Conservation (phyloP, 2,888 invertebrate genomes). For the Sphecodes monilicornis region DNA sequence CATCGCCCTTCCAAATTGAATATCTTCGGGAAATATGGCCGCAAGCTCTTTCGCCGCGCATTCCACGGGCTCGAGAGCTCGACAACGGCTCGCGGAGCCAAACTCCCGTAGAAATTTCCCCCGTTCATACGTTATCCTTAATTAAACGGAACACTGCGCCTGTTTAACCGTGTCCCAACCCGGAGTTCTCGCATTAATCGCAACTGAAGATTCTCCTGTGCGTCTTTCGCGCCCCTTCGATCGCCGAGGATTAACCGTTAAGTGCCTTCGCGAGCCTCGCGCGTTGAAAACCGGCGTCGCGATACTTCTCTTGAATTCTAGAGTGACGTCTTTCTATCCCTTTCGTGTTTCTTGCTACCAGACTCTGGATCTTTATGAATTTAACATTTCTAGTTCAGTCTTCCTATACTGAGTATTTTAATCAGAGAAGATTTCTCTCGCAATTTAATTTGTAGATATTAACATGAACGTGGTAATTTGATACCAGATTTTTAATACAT, state of each 20-base stretch:
- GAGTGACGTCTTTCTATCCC: background rate
- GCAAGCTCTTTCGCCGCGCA: conserved; percentile 2
- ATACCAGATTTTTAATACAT: too few species aligned
- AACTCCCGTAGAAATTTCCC: conserved; percentile 17
- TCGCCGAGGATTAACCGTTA: conserved; percentile 7
- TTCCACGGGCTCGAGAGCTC: background rate
- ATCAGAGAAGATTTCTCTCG: too few species aligned
- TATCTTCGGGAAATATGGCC: conserved; percentile 35
- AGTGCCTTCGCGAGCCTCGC: background rate
- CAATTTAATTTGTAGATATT: too few species aligned
- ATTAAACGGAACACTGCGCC: conserved; percentile 33
- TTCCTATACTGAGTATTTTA: too few species aligned
- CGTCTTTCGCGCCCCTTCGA: conserved; percentile 19
- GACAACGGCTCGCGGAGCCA: background rate
- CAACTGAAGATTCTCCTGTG: background rate
- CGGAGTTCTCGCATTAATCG: conserved; percentile 28
- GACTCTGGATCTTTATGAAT: too few species aligned
- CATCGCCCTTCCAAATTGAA: conserved; percentile 26
- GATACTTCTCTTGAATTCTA: background rate
- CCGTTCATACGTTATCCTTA: conserved; percentile 41
- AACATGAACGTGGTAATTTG: too few species aligned
- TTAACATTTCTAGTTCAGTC: too few species aligned
- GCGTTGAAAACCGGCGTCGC: background rate
- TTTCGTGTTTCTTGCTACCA: too few species aligned
- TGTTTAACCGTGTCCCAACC: conserved; percentile 9